Conservation (phyloP, 2,113 vertebrate species). For the Calidris pugnax region DNA sequence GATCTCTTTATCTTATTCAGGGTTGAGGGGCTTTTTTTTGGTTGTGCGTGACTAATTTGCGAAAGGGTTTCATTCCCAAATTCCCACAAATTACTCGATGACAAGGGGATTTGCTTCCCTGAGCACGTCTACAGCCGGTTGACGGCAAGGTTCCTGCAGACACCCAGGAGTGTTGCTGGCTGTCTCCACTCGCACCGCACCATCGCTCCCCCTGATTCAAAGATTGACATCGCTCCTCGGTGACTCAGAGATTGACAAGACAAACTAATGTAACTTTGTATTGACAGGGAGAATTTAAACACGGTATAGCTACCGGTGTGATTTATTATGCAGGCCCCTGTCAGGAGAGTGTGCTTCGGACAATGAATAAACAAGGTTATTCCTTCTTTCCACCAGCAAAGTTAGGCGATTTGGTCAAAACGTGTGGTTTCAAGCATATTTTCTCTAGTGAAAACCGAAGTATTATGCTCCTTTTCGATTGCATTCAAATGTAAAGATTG, state of each 20-base stretch:
- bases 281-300: not conserved
- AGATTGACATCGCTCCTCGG: not conserved
- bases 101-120: not conserved
- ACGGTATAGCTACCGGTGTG: fast-evolving
- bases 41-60: not conserved
- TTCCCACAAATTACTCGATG: not conserved
- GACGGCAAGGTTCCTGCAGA: not conserved
- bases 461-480: not conserved
- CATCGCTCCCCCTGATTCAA: fast-evolving
- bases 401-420: not conserved
- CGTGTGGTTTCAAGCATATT: fast-evolving
- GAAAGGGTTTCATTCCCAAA: not conserved
- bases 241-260: not conserved
- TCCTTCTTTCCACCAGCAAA: not conserved
- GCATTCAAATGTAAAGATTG: not conserved
- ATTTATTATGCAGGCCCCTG: not conserved
- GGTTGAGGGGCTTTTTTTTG: too few species aligned
- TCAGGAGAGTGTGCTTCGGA: not conserved
- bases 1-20: not conserved
- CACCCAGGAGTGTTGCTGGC: not conserved
- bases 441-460: not conserved
- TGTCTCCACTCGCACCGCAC: fast-evolving
- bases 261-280: fast-evolving
- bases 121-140: fast-evolving
- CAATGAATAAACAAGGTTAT: not conserved